phyloP scores from a whole-genome alignment of 2,113 vertebrate species.

The Pachypanchax playfairii region DNA sequence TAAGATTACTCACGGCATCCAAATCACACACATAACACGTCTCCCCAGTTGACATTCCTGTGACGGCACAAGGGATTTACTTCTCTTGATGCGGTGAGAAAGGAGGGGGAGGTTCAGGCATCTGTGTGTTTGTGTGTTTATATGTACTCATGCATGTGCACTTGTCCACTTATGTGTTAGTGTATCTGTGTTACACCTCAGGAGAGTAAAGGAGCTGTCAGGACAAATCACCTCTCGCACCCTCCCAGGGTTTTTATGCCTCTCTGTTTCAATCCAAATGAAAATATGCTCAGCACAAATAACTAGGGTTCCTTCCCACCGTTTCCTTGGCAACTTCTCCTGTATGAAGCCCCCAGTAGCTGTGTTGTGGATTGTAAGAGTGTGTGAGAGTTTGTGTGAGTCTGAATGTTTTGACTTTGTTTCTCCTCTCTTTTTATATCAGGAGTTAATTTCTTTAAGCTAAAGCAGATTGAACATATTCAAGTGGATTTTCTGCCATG shows the following conservation, averaged over 20 bases:
- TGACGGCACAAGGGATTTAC: constrained; percentile 58
- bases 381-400: constrained; percentile 44
- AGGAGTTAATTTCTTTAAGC: constrained; percentile 47
- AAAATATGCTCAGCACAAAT: constrained; percentile 79
- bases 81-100: constrained; percentile 46
- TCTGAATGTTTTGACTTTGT: constrained; percentile 24
- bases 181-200: constrained; percentile 59
- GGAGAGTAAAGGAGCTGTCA: constrained; percentile 75
- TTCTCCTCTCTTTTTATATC: constrained; percentile 22
- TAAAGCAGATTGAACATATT: background rate
- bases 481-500: background rate
- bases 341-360: constrained; percentile 67
- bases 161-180: constrained; percentile 32
- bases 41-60: constrained; percentile 46
- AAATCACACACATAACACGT: constrained; percentile 30
- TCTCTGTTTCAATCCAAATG: constrained; percentile 75
- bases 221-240: constrained; percentile 71
- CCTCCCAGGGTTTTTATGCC: constrained; percentile 68
- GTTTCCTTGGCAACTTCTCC: constrained; percentile 80
- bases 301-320: constrained; percentile 75
- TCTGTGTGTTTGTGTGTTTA: constrained; percentile 24
- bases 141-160: constrained; percentile 32
- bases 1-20: constrained; percentile 15
- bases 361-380: constrained; percentile 53
- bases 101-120: constrained; percentile 21